Conservation (phyloP, 2,888 invertebrate species). For the Drosophila borborema region DNA sequence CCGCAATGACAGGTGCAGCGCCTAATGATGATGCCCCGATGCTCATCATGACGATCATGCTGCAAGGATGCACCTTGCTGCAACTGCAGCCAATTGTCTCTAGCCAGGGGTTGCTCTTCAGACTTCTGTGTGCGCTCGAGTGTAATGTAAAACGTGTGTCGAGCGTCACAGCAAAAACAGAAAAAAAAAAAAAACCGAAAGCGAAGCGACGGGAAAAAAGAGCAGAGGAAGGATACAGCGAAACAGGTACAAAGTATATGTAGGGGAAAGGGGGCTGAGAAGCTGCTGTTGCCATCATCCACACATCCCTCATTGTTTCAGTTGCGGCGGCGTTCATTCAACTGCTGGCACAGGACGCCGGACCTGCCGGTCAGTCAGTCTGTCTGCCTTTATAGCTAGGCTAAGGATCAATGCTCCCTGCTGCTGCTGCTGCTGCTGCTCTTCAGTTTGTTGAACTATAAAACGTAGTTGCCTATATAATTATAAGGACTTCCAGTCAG, state of each 20-base stretch:
- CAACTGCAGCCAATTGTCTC: slow-evolving; percentile 51
- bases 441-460: slow-evolving; percentile 76
- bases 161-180: slow-evolving; percentile 24
- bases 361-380: slow-evolving; percentile 24
- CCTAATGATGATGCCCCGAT: slow-evolving; percentile 30
- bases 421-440: slow-evolving; percentile 22
- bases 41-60: slow-evolving; percentile 16
- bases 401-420: slow-evolving; percentile 70
- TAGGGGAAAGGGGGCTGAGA: not conserved
- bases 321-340: slow-evolving; percentile 73
- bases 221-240: slow-evolving; percentile 16
- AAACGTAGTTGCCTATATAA: slow-evolving; percentile 34
- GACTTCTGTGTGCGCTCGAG: slow-evolving; percentile 57
- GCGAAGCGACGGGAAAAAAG: slow-evolving; percentile 21
- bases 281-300: slow-evolving; percentile 28
- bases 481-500: slow-evolving; percentile 18
- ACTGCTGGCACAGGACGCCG: slow-evolving; percentile 48
- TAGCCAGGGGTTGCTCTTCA: slow-evolving; percentile 52
- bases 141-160: slow-evolving; percentile 72
- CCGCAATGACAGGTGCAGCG: slow-evolving; percentile 76
- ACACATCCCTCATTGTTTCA: slow-evolving; percentile 33
- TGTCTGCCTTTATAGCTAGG: slow-evolving; percentile 47
- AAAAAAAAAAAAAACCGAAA: slow-evolving; percentile 16
- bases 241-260: slow-evolving; percentile 43
- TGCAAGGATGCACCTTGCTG: slow-evolving; percentile 77